A percentile compares a stretch with the other conserved stretches of the same genome.
Conservation (phyloP, 2,888 invertebrate species). For the Drosophila histrio region DNA sequence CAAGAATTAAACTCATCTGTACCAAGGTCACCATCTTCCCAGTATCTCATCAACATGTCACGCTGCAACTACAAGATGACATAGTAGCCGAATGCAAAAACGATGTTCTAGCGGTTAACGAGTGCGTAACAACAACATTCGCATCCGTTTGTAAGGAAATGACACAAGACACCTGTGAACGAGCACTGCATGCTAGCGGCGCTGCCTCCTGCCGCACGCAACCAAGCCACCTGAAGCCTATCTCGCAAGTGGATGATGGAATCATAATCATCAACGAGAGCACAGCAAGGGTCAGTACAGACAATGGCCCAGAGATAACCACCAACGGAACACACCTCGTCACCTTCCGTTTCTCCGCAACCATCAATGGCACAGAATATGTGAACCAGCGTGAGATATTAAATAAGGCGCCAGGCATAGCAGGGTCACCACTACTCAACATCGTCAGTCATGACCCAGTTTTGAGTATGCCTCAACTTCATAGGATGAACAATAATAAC, state of each 20-base stretch:
- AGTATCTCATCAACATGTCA: neutral
- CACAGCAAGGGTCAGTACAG: conserved; percentile 2
- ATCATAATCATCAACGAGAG: conserved; percentile 11
- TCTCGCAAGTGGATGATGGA: neutral
- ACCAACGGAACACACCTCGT: neutral
- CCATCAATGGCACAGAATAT: neutral
- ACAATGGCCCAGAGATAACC: neutral
- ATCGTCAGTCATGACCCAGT: conserved; percentile 9
- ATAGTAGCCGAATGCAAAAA: conserved; percentile 2
- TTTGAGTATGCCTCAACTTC: conserved; percentile 5
- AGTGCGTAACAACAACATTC: no score
- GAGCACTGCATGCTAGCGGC: no score
- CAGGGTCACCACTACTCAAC: conserved; percentile 4
- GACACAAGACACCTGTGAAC: no score
- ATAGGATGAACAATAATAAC: conserved; percentile 2
- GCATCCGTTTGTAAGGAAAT: no score
- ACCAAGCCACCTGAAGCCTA: neutral
- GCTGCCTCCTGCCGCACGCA: no score
- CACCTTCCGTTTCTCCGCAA: neutral
- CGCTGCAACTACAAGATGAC: conserved; percentile 2
- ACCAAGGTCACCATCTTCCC: neutral
- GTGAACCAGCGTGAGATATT: neutral
- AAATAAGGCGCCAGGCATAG: neutral
- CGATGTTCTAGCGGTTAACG: neutral
- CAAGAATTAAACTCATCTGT: neutral